phyloP scores from a whole-genome alignment of 2,888 invertebrate genomes.

The Thereva nobilitata region DNA sequence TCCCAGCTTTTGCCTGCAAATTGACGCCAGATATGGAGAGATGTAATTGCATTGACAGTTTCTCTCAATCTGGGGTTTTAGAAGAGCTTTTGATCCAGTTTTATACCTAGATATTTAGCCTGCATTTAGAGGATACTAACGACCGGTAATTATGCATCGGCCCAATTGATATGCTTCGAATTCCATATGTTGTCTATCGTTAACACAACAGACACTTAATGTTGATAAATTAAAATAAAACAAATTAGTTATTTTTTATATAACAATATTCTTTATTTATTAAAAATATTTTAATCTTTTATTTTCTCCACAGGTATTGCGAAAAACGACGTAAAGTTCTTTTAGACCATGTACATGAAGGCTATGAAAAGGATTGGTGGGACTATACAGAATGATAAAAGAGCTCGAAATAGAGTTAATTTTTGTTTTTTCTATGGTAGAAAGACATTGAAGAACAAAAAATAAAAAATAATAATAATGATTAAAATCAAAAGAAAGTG shows the following conservation, averaged over 20 bases:
- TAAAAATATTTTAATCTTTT: constrained; percentile 27
- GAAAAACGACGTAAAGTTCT: constrained; percentile 95
- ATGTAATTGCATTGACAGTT: no score
- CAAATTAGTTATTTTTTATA: background rate
- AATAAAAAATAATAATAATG: constrained; percentile 14
- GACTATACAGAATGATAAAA: constrained; percentile 79
- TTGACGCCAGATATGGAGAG: no score
- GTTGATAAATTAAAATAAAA: background rate
- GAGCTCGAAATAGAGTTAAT: no score
- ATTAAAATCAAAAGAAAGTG: constrained; percentile 31
- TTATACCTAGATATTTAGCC: no score
- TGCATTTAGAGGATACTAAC: no score
- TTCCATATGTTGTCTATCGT: background rate
- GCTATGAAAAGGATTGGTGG: constrained; percentile 99
- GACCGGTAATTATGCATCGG: no score
- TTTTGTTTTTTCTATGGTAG: no score
- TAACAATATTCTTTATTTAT: background rate
- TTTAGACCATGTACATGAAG: constrained; percentile 97
- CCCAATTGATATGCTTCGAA: background rate
- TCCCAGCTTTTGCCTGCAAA: no score
- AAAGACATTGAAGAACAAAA: background rate
- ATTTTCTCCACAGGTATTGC: constrained; percentile 79
- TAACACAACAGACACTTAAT: background rate
- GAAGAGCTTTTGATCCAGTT: no score
- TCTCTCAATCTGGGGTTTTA: no score